A percentile compares a stretch with the other conserved stretches of the same genome.
phyloP scores from a whole-genome alignment of 2,888 invertebrate genomes.

The Nyleta sp. region DNA sequence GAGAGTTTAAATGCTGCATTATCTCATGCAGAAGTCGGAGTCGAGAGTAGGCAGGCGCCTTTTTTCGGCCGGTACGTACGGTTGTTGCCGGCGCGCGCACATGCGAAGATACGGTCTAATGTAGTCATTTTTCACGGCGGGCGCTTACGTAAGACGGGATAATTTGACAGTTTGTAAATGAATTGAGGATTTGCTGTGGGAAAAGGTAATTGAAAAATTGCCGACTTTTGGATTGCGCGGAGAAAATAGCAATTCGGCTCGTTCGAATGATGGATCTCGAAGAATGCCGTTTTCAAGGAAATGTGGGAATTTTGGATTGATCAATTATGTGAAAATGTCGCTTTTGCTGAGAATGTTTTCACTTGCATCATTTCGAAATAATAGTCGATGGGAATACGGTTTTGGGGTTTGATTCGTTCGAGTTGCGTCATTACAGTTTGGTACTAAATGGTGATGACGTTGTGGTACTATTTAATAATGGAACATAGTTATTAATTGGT shows the following conservation, averaged over 20 bases:
- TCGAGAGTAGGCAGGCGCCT: not conserved
- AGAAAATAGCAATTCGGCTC: conserved; percentile 16
- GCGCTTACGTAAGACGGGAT: conserved; percentile 19
- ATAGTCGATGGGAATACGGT: too few relatives aligned
- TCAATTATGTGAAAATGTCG: too few relatives aligned
- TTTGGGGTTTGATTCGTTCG: too few relatives aligned
- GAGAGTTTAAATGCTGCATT: not conserved
- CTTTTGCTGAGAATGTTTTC: too few relatives aligned
- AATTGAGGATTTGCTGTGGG: conserved; percentile 42
- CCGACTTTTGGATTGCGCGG: conserved; percentile 18
- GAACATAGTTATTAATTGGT: too few relatives aligned
- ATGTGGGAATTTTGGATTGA: too few relatives aligned
- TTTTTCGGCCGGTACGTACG: not conserved
- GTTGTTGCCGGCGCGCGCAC: not conserved
- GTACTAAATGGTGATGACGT: too few relatives aligned
- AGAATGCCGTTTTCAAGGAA: too few relatives aligned
- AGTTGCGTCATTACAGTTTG: too few relatives aligned
- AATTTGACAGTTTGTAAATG: conserved; percentile 51
- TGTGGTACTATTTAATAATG: too few relatives aligned
- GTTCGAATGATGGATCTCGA: conserved; percentile 10
- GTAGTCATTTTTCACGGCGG: conserved; percentile 30
- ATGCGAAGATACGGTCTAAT: conserved; percentile 5
- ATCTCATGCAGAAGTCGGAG: conserved; percentile 4
- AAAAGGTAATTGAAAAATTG: conserved; percentile 33
- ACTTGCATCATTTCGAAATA: too few relatives aligned